Evolutionary conservation across 2,113 vertebrate species (phyloP), one percentile per base, ranked within the genome.

Genomic region (Cisticola juncidis): DNA sequence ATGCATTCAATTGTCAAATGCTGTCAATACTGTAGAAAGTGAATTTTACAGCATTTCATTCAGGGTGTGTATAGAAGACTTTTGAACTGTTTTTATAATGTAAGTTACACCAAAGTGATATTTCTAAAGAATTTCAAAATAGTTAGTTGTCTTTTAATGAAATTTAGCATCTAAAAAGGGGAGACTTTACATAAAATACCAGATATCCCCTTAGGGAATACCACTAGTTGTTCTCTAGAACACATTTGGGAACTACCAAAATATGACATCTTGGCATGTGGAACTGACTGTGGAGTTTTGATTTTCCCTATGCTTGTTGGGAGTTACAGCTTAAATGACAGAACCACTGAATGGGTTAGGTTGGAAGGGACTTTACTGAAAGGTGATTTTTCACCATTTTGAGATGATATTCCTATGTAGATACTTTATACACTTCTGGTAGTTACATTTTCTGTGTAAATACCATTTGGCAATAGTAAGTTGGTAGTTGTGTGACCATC

Each of bases 381-480:
- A 91, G 54, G 38, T 88, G 64, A 19, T 60, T 65, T 76, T 76
- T 81, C n/a, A 51, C 56, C 40, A 9, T 60, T 81, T 61, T 36
- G 57, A 74, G 65, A 9, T 14, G 9, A 9, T 14, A 4, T 68
- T 85, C n/a, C 17, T 25, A 1, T 24, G 36, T 35, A 38, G 65
- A 6, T 79, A 5, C 29, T 69, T 64, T 14, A 29, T 42, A 18
- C 0, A 0, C 25, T 74, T 35, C 3, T 60, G 14, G 3, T 71
- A 47, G 33, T 69, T 31, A 13, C 4, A 14, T 42, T 62, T 84
- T n/a, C 78, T 58, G 9, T 71, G 29, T 78, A 56, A 89, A 25
- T 60, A 25, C 28, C 18, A 0, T 45, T 54, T 73, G 74, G 45
- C 73, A 57, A 23, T 29, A 78, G 2, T 12, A 17, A 12, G 16